These are phyloP conservation scores for Hoplodrina ambigua DNA, from an alignment of 2,888 invertebrate species.

Conservation along the genomic window DNA sequence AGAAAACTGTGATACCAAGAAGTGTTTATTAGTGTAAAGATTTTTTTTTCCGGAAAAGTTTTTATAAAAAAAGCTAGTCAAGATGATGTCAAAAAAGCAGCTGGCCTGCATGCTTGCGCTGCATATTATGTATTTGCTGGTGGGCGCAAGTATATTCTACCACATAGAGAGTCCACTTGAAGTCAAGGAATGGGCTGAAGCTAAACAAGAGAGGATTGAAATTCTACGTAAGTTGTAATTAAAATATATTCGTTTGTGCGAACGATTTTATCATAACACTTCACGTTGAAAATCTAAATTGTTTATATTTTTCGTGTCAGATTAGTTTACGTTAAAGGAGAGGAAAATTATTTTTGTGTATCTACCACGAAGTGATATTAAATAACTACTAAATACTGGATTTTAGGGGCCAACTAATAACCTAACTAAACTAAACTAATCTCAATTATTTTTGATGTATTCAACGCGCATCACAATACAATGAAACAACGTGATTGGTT, in stretches of 20 bases:
- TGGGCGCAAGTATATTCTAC: constrained; percentile 96
- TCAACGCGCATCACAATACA: constrained; percentile 17
- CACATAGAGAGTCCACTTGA: constrained; percentile 95
- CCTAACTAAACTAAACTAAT: constrained; percentile 1
- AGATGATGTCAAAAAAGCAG: constrained; percentile 95
- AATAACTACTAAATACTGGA: not conserved
- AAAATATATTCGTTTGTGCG: constrained; percentile 20
- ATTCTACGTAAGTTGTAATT: constrained; percentile 92
- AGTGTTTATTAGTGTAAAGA: constrained; percentile 69
- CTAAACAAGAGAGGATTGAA: constrained; percentile 91
- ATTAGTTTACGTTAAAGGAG: constrained; percentile 33
- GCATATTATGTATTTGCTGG: constrained; percentile 94
- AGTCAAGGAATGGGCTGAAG: constrained; percentile 89
- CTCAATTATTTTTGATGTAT: constrained; percentile 1
- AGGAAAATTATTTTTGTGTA: constrained; percentile 25
- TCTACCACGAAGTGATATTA: constrained; percentile 26
- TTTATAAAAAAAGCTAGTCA: constrained; percentile 76
- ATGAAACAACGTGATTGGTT: constrained; percentile 31
- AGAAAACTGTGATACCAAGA: constrained; percentile 58
- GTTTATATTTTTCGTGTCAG: constrained; percentile 36
- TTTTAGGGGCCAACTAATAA: not conserved
- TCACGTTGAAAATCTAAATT: constrained; percentile 27
- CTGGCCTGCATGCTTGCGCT: constrained; percentile 94
- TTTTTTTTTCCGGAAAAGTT: constrained; percentile 49
- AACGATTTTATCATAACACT: constrained; percentile 24